These are phyloP conservation scores for Pyrocephalus nanus DNA, from an alignment of 2,797 vertebrate species.

Conservation along the genomic window DNA sequence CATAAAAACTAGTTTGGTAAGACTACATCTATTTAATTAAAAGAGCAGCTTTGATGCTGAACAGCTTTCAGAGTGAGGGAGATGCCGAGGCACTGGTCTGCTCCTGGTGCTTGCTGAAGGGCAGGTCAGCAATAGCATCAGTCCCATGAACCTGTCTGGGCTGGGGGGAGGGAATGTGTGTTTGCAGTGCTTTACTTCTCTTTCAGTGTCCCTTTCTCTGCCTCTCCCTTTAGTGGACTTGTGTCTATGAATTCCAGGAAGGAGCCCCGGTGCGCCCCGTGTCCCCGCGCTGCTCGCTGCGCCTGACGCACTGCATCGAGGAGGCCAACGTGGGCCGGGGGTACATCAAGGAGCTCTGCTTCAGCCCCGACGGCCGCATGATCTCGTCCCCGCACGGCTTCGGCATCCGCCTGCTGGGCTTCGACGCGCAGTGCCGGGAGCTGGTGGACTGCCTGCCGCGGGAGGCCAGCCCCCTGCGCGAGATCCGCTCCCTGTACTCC, in stretches of 20 bases:
- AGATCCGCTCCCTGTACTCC: constrained; percentile 96
- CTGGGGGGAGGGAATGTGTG: not conserved
- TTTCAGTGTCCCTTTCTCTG: constrained; percentile 46
- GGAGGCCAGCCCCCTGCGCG: constrained; percentile 88
- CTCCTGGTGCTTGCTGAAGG: not conserved
- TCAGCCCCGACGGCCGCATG: constrained; percentile 97
- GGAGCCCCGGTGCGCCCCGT: constrained; percentile 88
- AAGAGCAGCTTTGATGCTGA: not conserved
- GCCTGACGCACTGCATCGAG: constrained; percentile 96
- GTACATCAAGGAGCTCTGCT: constrained; percentile 98
- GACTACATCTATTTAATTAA: not conserved
- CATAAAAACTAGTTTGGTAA: not conserved
- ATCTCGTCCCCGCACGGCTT: constrained; percentile 97
- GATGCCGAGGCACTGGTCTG: accelerated
- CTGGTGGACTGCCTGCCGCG: constrained; percentile 93
- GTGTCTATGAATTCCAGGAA: constrained; percentile 99
- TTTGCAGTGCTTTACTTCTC: not conserved
- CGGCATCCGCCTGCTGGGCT: constrained; percentile 94
- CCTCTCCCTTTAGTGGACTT: constrained; percentile 89
- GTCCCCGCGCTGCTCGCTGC: constrained; percentile 92
- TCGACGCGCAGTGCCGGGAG: constrained; percentile 90
- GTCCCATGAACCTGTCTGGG: accelerated
- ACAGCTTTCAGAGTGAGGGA: not conserved
- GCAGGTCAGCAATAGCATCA: not conserved
- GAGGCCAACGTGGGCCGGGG: constrained; percentile 96